phyloP scores from a whole-genome alignment of 2,113 vertebrate species.

The Chaetura pelagica region DNA sequence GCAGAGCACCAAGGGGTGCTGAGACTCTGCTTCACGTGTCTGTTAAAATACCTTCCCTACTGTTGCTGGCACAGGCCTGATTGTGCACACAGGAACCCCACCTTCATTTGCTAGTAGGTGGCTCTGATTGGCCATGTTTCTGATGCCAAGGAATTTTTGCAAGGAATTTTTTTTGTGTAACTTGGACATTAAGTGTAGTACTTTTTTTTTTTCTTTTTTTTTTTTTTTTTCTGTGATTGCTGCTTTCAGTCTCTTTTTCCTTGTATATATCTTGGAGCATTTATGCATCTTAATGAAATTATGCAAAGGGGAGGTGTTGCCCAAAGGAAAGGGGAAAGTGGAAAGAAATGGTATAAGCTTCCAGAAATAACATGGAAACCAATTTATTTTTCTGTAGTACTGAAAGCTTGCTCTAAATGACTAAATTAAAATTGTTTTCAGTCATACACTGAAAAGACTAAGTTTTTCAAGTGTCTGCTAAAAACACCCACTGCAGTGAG shows the following conservation, averaged over 20 bases:
- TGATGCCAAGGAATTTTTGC: conserved; percentile 3
- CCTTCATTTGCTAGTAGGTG: not conserved
- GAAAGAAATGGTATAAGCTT: not conserved
- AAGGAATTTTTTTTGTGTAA: not conserved
- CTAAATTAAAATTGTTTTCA: not conserved
- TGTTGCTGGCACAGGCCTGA: not conserved
- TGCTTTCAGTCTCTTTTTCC: not conserved
- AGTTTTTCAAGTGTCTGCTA: not conserved
- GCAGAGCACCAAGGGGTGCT: not conserved
- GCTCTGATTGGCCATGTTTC: not conserved
- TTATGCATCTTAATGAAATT: conserved; percentile 29
- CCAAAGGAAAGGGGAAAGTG: conserved; percentile 42
- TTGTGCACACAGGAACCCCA: not conserved
- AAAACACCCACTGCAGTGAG: not conserved
- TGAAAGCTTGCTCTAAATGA: not conserved
- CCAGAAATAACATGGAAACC: conserved; percentile 54
- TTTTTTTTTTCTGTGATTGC: not conserved
- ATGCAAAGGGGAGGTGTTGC: conserved; percentile 13
- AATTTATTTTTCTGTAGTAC: not conserved
- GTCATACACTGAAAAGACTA: not conserved
- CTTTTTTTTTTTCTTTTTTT: conserved; percentile 4
- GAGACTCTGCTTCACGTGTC: not conserved
- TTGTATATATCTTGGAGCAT: conserved; percentile 55
- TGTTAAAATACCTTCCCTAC: not conserved
- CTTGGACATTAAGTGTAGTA: not conserved